phyloP scores from a whole-genome alignment of 2,888 invertebrate species.

The Athalia cordata region DNA sequence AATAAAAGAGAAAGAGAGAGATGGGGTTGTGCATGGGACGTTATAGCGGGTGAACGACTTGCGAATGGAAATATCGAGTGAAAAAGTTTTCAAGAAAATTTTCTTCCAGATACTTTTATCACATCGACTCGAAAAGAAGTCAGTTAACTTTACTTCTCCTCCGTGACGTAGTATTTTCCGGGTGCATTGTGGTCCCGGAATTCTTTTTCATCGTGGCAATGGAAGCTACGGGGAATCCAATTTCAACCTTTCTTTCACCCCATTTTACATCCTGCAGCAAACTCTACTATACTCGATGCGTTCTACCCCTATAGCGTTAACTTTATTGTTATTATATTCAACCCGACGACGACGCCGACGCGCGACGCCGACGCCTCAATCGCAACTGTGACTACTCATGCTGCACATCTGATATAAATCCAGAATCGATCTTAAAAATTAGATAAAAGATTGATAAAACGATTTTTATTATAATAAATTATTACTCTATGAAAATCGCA shows the following conservation, averaged over 20 bases:
- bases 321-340: too few species aligned
- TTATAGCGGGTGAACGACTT: constrained; percentile 22
- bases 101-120: constrained; percentile 22
- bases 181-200: neutral
- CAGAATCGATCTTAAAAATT: too few species aligned
- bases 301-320: too few species aligned
- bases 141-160: neutral
- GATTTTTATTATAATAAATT: too few species aligned
- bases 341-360: too few species aligned
- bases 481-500: too few species aligned
- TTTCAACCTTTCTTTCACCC: constrained; percentile 22
- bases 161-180: neutral
- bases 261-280: neutral
- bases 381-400: too few species aligned
- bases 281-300: too few species aligned
- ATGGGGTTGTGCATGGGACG: neutral
- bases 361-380: too few species aligned
- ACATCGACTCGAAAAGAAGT: constrained; percentile 17
- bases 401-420: too few species aligned
- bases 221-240: constrained; percentile 26
- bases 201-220: neutral
- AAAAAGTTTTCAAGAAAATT: constrained; percentile 15
- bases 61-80: constrained; percentile 32
- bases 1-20: neutral
- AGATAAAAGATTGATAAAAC: too few species aligned